Evolutionary conservation across 2,888 invertebrate genomes (phyloP).

Genomic region (Drosophila fulvimacula): DNA sequence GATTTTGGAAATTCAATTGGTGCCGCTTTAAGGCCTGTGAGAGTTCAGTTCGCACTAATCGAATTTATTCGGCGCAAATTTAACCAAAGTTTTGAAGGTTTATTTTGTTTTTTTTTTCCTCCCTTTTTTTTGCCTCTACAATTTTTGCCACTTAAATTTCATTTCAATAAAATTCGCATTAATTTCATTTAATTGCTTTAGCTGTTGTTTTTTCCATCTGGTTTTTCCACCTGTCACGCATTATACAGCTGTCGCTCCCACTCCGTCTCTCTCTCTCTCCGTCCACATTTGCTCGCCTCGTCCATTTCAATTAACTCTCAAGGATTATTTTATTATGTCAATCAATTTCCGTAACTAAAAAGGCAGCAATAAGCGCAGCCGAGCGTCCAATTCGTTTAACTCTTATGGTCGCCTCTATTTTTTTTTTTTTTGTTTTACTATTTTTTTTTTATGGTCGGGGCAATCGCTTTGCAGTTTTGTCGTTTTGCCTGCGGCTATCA

Average conservation of each 20-base stretch:
- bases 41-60: constrained; percentile 51
- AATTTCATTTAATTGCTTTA: constrained; percentile 72
- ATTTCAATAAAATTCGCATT: constrained; percentile 78
- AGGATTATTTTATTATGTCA: constrained; percentile 80
- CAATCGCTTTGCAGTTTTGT: constrained; percentile 20
- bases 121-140: not conserved
- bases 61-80: constrained; percentile 42
- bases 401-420: constrained; percentile 7
- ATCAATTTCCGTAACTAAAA: constrained; percentile 77
- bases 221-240: constrained; percentile 56
- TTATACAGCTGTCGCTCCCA: constrained; percentile 35
- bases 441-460: constrained; percentile 5
- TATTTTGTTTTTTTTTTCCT: not conserved
- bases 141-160: constrained; percentile 58
- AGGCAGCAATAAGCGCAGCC: constrained; percentile 58
- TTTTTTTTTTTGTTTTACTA: not conserved
- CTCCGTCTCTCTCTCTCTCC: constrained; percentile 1
- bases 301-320: constrained; percentile 79
- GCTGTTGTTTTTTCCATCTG: constrained; percentile 37
- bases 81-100: not conserved
- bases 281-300: constrained; percentile 44
- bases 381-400: constrained; percentile 30
- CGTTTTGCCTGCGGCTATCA: constrained; percentile 32
- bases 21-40: constrained; percentile 52
- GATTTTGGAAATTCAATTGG: constrained; percentile 39